Percentiles rank a stretch among this genome's conserved stretches.
Evolutionary conservation across 1,140 invertebrate species (phyloP).

Genomic region (Conus betulinus): DNA sequence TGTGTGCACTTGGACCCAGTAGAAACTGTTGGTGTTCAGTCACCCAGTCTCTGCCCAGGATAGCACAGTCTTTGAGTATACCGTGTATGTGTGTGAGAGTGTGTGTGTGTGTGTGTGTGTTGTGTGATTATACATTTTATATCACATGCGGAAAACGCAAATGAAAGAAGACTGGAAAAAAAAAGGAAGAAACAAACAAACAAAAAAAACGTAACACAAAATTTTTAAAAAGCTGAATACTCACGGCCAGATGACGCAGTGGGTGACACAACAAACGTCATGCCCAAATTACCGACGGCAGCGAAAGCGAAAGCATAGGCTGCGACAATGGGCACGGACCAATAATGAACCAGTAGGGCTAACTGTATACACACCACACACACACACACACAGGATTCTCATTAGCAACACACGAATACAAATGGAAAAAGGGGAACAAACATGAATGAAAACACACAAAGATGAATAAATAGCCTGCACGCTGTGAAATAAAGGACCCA

Average conservation of each 20-base stretch:
- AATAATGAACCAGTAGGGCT: constrained; percentile 80
- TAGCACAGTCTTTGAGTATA: not conserved
- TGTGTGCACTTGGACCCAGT: constrained; percentile 79
- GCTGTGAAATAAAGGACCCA: no score
- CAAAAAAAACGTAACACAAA: no score
- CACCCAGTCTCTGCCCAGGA: constrained; percentile 44
- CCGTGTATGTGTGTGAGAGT: not conserved
- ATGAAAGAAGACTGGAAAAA: no score
- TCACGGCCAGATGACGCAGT: constrained; percentile 70
- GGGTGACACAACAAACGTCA: constrained; percentile 81
- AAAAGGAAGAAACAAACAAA: no score
- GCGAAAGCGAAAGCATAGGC: constrained; percentile 80
- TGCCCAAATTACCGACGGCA: constrained; percentile 79
- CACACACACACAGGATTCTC: not conserved
- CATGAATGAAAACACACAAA: no score
- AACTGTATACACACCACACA: constrained; percentile 42
- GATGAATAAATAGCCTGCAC: no score
- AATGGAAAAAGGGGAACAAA: no score
- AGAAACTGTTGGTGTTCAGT: constrained; percentile 76
- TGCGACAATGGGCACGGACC: constrained; percentile 80
- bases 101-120: no score
- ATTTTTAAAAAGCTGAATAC: not conserved
- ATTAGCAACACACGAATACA: no score
- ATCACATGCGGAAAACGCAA: no score
- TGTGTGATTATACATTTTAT: no score